Evolutionary conservation across 2,113 vertebrate species (phyloP).

Genomic region (Azemiops feae): DNA sequence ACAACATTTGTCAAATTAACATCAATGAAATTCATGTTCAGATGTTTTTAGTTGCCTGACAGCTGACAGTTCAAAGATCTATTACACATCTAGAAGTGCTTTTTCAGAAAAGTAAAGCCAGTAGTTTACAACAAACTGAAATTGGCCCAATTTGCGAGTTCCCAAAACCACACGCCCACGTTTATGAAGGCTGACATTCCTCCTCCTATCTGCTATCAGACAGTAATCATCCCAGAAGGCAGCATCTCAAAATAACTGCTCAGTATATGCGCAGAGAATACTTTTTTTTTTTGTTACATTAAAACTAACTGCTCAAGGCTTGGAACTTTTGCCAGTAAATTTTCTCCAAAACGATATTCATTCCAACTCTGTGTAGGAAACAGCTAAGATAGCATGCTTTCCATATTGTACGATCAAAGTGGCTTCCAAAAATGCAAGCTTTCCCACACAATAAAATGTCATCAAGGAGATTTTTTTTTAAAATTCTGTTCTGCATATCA

Average conservation of each 20-base stretch:
- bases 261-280: constrained; percentile 79
- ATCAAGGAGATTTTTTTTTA: constrained; percentile 60
- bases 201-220: constrained; percentile 77
- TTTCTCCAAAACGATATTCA: constrained; percentile 74
- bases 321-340: constrained; percentile 78
- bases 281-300: constrained; percentile 62
- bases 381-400: constrained; percentile 72
- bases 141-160: constrained; percentile 59
- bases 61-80: constrained; percentile 45
- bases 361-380: constrained; percentile 77
- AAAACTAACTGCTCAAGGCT: constrained; percentile 80
- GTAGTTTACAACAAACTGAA: constrained; percentile 56
- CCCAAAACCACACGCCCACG: constrained; percentile 69
- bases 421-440: constrained; percentile 73
- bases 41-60: constrained; percentile 51
- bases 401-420: constrained; percentile 72
- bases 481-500: constrained; percentile 67
- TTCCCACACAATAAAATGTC: constrained; percentile 73
- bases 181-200: constrained; percentile 77
- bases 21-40: constrained; percentile 30
- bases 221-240: constrained; percentile 83
- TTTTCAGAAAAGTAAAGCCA: constrained; percentile 65
- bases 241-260: constrained; percentile 81
- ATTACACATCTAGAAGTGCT: constrained; percentile 54
- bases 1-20: constrained; percentile 37